A percentile compares a stretch with the other conserved stretches of the same genome.
Evolutionary conservation across 1,140 invertebrate genomes (phyloP).

Genomic region (Grapholita molesta): DNA sequence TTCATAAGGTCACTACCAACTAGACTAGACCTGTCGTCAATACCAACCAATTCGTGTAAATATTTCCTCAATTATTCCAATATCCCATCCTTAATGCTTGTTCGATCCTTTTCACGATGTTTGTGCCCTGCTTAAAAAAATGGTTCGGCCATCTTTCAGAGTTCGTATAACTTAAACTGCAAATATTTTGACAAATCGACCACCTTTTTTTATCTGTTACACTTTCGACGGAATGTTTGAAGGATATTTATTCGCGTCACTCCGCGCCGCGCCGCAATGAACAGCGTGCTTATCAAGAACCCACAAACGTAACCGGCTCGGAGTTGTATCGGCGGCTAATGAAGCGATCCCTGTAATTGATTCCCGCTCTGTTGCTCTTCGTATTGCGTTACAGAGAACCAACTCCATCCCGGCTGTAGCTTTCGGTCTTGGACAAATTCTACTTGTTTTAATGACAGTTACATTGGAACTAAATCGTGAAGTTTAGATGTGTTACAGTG

Average conservation of each 20-base stretch:
- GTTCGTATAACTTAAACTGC: no score
- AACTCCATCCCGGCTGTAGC: background rate
- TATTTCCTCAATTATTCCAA: no score
- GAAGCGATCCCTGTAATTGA: constrained; percentile 15
- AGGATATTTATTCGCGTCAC: background rate
- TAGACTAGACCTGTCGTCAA: no score
- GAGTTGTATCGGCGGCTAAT: constrained; percentile 4
- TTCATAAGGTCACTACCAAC: no score
- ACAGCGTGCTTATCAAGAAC: background rate
- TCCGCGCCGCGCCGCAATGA: background rate
- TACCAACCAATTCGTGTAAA: no score
- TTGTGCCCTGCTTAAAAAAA: no score
- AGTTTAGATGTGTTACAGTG: no score
- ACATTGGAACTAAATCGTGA: background rate
- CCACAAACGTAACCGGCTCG: background rate
- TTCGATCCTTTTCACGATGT: no score
- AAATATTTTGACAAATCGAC: no score
- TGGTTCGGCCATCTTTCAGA: no score
- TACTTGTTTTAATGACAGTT: background rate
- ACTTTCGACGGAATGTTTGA: background rate
- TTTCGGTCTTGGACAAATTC: background rate
- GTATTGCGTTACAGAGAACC: background rate
- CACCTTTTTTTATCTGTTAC: no score
- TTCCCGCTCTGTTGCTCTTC: constrained; percentile 6
- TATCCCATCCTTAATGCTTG: no score